Evolutionary conservation across 1,140 invertebrate genomes (phyloP).

Genomic region (Cotesia typhae): DNA sequence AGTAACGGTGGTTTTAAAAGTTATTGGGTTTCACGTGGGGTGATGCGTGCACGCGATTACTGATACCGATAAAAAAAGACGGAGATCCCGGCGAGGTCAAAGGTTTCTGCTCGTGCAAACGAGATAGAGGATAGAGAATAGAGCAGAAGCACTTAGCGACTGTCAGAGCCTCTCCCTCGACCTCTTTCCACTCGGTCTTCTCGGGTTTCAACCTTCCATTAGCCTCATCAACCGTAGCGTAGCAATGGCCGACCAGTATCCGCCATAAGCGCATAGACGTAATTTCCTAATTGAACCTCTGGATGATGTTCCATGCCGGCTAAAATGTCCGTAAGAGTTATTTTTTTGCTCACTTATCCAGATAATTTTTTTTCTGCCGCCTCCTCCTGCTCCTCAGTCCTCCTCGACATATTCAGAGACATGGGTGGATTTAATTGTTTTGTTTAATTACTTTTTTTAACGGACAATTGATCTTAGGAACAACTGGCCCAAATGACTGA

Average conservation of each 20-base stretch:
- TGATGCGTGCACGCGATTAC: conserved; percentile 16
- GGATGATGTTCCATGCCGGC: conserved; percentile 39
- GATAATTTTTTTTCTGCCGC: neutral
- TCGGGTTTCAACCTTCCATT: conserved; percentile 65
- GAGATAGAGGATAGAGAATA: conserved; percentile 34
- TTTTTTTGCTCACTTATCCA: neutral
- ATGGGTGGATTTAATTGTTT: conserved; percentile 16
- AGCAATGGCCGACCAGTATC: conserved; percentile 57
- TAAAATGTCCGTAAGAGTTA: neutral
- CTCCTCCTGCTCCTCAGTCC: neutral
- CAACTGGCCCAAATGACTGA: conserved; percentile 52
- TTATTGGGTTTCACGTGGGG: conserved; percentile 61
- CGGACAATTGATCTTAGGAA: conserved; percentile 45
- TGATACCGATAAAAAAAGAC: conserved; percentile 6
- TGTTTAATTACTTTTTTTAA: conserved; percentile 12
- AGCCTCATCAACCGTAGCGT: conserved; percentile 62
- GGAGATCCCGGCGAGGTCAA: neutral
- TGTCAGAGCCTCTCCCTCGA: conserved; percentile 59
- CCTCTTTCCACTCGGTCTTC: conserved; percentile 51
- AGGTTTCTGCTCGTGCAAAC: conserved; percentile 7
- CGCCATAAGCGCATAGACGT: conserved; percentile 45
- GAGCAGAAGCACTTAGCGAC: conserved; percentile 60
- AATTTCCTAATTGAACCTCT: conserved; percentile 61
- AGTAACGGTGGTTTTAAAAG: conserved; percentile 42
- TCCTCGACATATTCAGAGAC: too few species aligned